Evolutionary conservation across 2,113 vertebrate genomes (phyloP).

Genomic region (Barnardius zonarius): DNA sequence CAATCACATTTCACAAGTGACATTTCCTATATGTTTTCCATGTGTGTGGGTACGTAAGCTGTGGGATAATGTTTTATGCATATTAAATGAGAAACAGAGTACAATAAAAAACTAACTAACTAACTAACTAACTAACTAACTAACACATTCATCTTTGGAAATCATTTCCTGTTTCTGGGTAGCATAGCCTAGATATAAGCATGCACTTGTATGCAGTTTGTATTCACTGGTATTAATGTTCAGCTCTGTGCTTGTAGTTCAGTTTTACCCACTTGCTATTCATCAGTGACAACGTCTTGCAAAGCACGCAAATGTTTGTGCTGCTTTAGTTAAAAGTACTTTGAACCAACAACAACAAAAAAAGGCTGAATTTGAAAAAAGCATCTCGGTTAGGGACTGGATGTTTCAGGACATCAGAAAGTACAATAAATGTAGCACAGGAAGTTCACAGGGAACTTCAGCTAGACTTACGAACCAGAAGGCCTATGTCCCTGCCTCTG

Average conservation of each 20-base stretch:
- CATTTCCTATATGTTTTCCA: neutral
- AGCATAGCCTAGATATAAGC: neutral
- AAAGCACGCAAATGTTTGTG: neutral
- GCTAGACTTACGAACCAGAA: neutral
- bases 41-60: neutral
- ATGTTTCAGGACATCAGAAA: neutral
- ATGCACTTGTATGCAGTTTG: neutral
- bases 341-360: neutral
- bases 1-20: conserved; percentile 8
- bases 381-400: neutral
- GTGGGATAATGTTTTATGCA: neutral
- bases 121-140: neutral
- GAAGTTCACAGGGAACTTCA: neutral
- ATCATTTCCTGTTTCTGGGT: neutral
- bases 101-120: neutral
- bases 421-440: neutral
- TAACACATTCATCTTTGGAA: neutral
- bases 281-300: neutral
- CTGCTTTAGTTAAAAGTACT: neutral
- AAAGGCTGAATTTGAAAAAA: neutral
- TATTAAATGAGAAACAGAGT: neutral
- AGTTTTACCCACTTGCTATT: neutral
- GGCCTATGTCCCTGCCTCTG: neutral
- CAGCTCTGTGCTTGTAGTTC: neutral
- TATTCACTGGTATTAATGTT: neutral